Evolutionary conservation across 1,140 invertebrate species (phyloP).

Genomic region (Argopecten irradians): DNA sequence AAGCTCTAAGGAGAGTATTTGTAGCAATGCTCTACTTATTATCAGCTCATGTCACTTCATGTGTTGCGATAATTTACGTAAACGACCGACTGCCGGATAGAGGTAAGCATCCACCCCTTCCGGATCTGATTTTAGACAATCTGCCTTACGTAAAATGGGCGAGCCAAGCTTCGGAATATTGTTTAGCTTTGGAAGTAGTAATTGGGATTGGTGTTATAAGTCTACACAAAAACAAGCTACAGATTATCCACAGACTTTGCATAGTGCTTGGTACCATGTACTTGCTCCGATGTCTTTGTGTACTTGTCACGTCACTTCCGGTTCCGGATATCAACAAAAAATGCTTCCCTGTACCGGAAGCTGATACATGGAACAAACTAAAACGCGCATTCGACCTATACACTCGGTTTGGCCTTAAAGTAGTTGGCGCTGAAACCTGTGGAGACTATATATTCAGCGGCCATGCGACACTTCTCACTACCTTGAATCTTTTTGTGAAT

Average conservation of each 20-base stretch:
- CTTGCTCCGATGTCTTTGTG: constrained; percentile 31
- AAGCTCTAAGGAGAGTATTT: constrained; percentile 89
- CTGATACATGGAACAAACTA: constrained; percentile 25
- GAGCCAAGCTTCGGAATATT: constrained; percentile 95
- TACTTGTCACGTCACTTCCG: constrained; percentile 35
- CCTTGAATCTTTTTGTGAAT: constrained; percentile 3
- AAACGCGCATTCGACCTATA: constrained; percentile 32
- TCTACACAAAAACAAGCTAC: constrained; percentile 34
- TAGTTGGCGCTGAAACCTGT: constrained; percentile 42
- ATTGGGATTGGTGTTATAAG: constrained; percentile 18
- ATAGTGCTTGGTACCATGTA: constrained; percentile 30
- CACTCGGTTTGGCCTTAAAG: constrained; percentile 40
- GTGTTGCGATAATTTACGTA: constrained; percentile 99
- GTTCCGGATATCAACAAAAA: constrained; percentile 42
- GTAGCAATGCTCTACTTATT: constrained; percentile 94
- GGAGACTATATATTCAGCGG: constrained; percentile 51
- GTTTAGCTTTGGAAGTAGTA: neutral
- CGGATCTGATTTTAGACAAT: constrained; percentile 96
- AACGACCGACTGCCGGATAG: constrained; percentile 99
- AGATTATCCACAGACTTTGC: constrained; percentile 14
- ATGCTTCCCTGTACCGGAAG: neutral
- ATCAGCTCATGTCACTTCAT: constrained; percentile 96
- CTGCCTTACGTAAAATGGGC: constrained; percentile 99
- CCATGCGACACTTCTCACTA: constrained; percentile 39
- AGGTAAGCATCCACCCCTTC: constrained; percentile 99